Base-by-base conservation (phyloP, 2,797 vertebrate genomes). In the Spinus olivaceus region DNA sequence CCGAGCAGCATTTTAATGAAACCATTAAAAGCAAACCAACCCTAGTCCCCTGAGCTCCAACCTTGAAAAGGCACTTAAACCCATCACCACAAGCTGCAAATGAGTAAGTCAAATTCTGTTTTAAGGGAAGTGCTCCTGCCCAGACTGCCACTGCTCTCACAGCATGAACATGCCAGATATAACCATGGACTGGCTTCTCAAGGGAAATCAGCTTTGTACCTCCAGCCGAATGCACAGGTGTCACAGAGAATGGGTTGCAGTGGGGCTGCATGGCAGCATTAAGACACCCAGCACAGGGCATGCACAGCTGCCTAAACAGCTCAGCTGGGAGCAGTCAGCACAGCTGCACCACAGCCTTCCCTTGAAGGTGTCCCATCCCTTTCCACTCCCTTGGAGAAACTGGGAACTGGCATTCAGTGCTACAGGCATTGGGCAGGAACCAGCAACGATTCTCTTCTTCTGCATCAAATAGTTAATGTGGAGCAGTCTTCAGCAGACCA, bases 191-290 rank as follows among this genome's bases (percentile, higher is more conserved):
- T 49, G 8, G 25, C 16, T 66, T 74, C 72, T 72, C 51, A 20
- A 46, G 53, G 41, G 21, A 59, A 76, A 86, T 24, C 27, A 57
- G 30, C 42, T 44, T 65, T 59, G 50, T 7, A n/a, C 9, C 37
- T 60, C 57, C 4, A 33, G 44, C 24, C 0, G 0, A 12, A 14
- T 53, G n/a, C 10, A 47, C 16, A 10, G 42, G 37, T 35, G 46
- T 5, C 54, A 6, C 35, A 14, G 57, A 22, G 37, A 2, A 30
- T 14, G 12, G 21, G 16, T 16, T 33, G 65, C 83, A 13, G 11
- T 6, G 9, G 66, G 57, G 23, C 61, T 71, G 28, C 41, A n/a
- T 0, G 1, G 27, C 28, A 35, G 35, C 9, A 5, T 19, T 14
- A 30, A 21, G 35, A 49, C 9, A 19, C 8, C 10, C 59, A 50